Conservation (phyloP, 2,888 invertebrate genomes). For the Melinopterus prodromus region DNA sequence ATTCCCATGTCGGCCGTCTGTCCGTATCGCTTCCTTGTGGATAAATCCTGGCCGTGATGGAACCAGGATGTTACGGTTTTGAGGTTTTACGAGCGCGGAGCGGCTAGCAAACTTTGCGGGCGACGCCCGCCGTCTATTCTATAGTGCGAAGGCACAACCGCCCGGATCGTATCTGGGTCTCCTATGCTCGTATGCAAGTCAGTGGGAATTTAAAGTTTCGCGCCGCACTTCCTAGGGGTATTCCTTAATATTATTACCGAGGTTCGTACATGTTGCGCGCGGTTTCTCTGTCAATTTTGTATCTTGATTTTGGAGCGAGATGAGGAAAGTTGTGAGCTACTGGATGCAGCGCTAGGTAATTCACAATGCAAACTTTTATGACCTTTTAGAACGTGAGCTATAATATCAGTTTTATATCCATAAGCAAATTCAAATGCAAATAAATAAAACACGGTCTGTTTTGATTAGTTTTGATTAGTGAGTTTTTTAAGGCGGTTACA, state of each 20-base stretch:
- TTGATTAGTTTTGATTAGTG: too few species aligned
- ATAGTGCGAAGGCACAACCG: neutral
- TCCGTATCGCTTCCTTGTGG: constrained; percentile 26
- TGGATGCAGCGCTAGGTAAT: too few species aligned
- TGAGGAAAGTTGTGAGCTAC: too few species aligned
- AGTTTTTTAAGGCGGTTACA: too few species aligned
- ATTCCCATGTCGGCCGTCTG: constrained; percentile 43
- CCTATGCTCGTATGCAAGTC: neutral
- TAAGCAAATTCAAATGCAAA: too few species aligned
- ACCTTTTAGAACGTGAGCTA: too few species aligned
- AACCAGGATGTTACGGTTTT: constrained; percentile 4
- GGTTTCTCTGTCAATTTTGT: neutral
- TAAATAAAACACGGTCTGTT: too few species aligned
- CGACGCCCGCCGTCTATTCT: neutral
- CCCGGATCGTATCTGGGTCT: neutral
- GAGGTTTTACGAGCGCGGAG: constrained; percentile 4
- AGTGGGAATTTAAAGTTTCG: neutral
- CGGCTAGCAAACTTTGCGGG: neutral
- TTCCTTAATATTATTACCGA: neutral
- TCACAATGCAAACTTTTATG: too few species aligned
- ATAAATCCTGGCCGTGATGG: constrained; percentile 24
- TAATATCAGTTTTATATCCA: too few species aligned
- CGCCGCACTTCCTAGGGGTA: neutral
- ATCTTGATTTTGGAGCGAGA: neutral
- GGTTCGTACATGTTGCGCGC: neutral